Conservation (phyloP, 2,888 invertebrate species). For the Euproctis similis region DNA sequence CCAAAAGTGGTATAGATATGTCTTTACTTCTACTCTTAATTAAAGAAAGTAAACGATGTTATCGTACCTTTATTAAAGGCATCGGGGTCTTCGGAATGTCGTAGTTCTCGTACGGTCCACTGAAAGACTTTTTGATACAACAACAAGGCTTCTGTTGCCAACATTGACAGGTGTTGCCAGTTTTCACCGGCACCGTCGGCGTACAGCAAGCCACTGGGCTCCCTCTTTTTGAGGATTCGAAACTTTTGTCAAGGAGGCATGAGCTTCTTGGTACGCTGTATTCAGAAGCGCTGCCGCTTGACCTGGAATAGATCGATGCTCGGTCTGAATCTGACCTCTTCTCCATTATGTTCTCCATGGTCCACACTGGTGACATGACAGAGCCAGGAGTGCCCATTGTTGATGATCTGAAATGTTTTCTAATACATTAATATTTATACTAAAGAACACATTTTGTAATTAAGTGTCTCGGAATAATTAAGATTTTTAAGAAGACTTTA, state of each 20-base stretch:
- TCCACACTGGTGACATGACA: slow-evolving; percentile 74
- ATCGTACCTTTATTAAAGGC: slow-evolving; percentile 64
- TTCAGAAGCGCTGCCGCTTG: slow-evolving; percentile 80
- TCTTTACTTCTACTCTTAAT: too few relatives aligned
- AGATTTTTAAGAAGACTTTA: too few relatives aligned
- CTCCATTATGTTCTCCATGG: slow-evolving; percentile 71
- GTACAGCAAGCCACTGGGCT: slow-evolving; percentile 65
- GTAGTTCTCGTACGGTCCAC: slow-evolving; percentile 85
- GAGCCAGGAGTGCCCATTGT: slow-evolving; percentile 71
- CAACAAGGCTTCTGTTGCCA: slow-evolving; percentile 62
- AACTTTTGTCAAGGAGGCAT: slow-evolving; percentile 66
- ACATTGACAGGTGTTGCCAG: slow-evolving; percentile 54
- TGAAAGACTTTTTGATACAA: slow-evolving; percentile 57
- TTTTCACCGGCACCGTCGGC: slow-evolving; percentile 77
- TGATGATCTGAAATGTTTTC: slow-evolving; percentile 75
- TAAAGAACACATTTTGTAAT: too few relatives aligned
- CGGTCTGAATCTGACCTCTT: slow-evolving; percentile 75
- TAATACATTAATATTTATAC: too few relatives aligned
- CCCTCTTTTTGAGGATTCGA: slow-evolving; percentile 58
- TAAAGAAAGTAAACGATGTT: too few relatives aligned
- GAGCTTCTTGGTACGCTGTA: slow-evolving; percentile 76
- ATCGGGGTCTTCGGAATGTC: slow-evolving; percentile 84
- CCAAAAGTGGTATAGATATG: too few relatives aligned
- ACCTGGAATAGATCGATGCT: slow-evolving; percentile 79
- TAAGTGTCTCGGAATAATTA: too few relatives aligned